Conservation (phyloP, 2,113 vertebrate species). For the Pardalotus punctatus region DNA sequence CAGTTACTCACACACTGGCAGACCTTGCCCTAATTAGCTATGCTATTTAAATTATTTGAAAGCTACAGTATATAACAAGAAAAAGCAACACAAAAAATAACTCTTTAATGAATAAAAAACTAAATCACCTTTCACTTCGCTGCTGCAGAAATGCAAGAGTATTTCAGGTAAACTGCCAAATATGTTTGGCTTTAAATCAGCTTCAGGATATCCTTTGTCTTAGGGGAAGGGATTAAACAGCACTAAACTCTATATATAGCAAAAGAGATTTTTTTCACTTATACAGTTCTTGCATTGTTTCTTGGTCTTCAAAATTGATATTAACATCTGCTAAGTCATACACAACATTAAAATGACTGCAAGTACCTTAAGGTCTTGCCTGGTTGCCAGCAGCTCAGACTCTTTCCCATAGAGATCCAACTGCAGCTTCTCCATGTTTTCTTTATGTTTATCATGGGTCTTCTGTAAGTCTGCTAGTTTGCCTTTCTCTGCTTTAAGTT, state of each 20-base stretch:
- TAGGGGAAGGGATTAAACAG: neutral
- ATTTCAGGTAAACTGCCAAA: neutral
- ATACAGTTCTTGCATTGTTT: neutral
- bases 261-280: neutral
- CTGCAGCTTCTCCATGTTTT: conserved; percentile 81
- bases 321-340: neutral
- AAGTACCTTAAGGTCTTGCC: conserved; percentile 91
- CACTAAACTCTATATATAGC: neutral
- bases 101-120: neutral
- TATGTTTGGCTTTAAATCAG: neutral
- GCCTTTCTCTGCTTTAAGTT: conserved; percentile 78
- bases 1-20: neutral
- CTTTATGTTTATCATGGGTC: conserved; percentile 74
- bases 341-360: neutral
- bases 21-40: neutral
- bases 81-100: neutral
- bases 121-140: neutral
- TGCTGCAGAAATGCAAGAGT: neutral
- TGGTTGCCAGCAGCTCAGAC: conserved; percentile 89
- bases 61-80: neutral
- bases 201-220: neutral
- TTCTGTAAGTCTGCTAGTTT: conserved; percentile 78
- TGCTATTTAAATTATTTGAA: neutral
- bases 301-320: neutral
- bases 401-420: conserved; percentile 93